phyloP scores from a whole-genome alignment of 2,888 invertebrate genomes.

The Calliopum simillimum region DNA sequence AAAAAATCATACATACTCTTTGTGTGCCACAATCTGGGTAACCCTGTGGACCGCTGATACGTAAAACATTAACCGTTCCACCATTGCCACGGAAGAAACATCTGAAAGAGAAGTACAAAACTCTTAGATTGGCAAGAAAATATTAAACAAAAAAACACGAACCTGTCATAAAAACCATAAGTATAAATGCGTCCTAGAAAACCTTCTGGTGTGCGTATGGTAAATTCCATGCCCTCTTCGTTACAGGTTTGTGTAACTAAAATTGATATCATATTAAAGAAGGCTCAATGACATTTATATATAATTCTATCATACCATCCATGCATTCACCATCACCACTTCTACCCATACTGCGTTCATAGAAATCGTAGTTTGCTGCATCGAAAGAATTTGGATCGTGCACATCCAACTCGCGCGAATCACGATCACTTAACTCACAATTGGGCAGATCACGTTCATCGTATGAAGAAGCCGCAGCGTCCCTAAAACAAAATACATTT shows the following conservation, averaged over 20 bases:
- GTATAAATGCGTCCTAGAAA: constrained; percentile 92
- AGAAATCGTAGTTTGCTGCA: constrained; percentile 86
- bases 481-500: constrained; percentile 59
- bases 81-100: constrained; percentile 94
- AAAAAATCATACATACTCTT: constrained; percentile 69
- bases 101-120: constrained; percentile 57
- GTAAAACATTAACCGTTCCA: constrained; percentile 82
- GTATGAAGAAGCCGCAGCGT: constrained; percentile 71
- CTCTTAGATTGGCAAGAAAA: constrained; percentile 26
- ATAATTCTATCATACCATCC: constrained; percentile 86
- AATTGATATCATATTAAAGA: constrained; percentile 33
- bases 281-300: background rate
- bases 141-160: background rate
- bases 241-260: constrained; percentile 90
- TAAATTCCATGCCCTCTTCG: constrained; percentile 95
- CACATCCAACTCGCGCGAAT: constrained; percentile 84
- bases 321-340: constrained; percentile 82
- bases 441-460: constrained; percentile 74
- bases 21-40: constrained; percentile 94
- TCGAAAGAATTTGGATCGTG: constrained; percentile 89
- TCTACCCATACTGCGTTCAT: constrained; percentile 81
- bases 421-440: constrained; percentile 90
- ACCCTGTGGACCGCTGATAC: constrained; percentile 91
- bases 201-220: constrained; percentile 86
- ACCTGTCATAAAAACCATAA: constrained; percentile 87